phyloP scores from a whole-genome alignment of 2,888 invertebrate genomes.

The Gandaritis pyraliata region DNA sequence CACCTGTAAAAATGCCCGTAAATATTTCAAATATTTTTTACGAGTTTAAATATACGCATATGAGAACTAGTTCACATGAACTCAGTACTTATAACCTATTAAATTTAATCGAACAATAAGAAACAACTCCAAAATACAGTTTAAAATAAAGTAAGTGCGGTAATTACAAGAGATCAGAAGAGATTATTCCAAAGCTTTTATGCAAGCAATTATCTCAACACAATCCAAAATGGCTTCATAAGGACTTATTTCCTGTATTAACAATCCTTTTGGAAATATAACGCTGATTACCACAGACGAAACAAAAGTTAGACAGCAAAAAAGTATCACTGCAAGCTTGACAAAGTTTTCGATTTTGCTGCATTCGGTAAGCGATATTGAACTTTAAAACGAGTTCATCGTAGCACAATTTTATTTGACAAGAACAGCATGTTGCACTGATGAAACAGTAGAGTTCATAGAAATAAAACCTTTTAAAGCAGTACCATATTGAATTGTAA shows the following conservation, averaged over 20 bases:
- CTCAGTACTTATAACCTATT: too few relatives aligned
- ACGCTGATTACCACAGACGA: constrained; percentile 41
- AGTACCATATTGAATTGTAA: not conserved
- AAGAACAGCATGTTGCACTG: too few relatives aligned
- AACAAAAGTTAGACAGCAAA: not conserved
- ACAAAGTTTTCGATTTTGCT: not conserved
- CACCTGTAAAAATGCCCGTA: constrained; percentile 18
- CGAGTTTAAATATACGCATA: not conserved
- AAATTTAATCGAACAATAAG: too few relatives aligned
- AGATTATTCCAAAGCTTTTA: constrained; percentile 8
- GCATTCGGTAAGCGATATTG: not conserved
- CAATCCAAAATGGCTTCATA: constrained; percentile 6
- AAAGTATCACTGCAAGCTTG: constrained; percentile 1
- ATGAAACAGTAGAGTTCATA: too few relatives aligned
- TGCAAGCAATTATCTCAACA: constrained; percentile 7
- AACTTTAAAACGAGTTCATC: not conserved
- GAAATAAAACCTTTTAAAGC: not conserved
- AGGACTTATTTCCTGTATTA: constrained; percentile 10
- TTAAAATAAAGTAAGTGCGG: too few relatives aligned
- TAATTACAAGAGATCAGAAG: not conserved
- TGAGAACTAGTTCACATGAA: too few relatives aligned
- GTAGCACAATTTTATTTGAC: not conserved
- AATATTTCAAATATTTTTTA: constrained; percentile 13
- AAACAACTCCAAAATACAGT: too few relatives aligned
- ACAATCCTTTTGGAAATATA: constrained; percentile 10